Evolutionary conservation across 2,113 vertebrate genomes (phyloP).

Genomic region (Cairina moschata): DNA sequence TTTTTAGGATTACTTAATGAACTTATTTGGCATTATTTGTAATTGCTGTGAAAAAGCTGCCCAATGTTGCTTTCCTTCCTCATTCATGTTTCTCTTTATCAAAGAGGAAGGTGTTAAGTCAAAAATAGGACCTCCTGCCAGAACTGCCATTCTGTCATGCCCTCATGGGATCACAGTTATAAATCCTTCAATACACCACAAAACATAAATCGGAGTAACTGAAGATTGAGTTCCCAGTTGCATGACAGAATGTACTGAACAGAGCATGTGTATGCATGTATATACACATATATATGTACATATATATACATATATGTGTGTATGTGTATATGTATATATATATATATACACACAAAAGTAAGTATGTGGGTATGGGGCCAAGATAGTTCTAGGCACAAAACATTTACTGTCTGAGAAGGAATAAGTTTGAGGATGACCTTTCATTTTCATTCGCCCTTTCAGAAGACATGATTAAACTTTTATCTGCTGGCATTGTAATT

Average conservation of each 20-base stretch:
- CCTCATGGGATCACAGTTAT: not conserved
- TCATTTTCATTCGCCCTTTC: constrained; percentile 49
- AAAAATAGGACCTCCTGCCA: not conserved
- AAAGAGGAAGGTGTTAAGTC: not conserved
- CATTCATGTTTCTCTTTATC: not conserved
- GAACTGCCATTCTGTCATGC: not conserved
- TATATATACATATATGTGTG: not conserved
- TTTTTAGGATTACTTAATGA: constrained; percentile 14
- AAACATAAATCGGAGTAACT: not conserved
- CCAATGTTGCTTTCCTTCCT: not conserved
- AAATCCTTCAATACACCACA: not conserved
- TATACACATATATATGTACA: not conserved
- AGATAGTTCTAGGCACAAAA: not conserved
- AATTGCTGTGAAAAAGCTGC: not conserved
- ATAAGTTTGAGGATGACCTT: constrained; percentile 32
- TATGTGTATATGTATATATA: not conserved
- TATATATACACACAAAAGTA: not conserved
- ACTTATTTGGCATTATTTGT: not conserved
- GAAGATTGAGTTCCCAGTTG: not conserved
- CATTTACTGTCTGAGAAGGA: not conserved
- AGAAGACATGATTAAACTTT: constrained; percentile 32
- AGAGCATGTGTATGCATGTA: not conserved
- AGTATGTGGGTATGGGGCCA: not conserved
- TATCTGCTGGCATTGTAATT: not conserved
- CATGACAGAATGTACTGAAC: not conserved